These are phyloP conservation scores for Aleiodes alternator DNA, from an alignment of 2,888 invertebrate genomes.

Conservation along the genomic window DNA sequence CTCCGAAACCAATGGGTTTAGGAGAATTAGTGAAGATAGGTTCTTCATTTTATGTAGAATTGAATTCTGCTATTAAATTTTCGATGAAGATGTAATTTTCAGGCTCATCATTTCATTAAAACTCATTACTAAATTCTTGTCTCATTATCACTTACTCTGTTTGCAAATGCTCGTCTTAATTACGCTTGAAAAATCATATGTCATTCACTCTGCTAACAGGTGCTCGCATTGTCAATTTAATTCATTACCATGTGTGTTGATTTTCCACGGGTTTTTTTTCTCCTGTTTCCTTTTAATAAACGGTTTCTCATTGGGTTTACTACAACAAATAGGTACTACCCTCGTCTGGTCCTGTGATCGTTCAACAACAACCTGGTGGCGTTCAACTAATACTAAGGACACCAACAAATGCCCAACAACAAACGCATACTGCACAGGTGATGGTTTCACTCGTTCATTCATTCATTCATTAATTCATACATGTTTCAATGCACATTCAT, in stretches of 20 bases:
- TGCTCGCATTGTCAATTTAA: not conserved
- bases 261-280: slow-evolving; percentile 48
- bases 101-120: not conserved
- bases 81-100: not conserved
- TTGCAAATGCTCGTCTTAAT: not conserved
- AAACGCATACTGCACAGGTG: slow-evolving; percentile 75
- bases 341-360: slow-evolving; percentile 77
- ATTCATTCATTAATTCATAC: slow-evolving; percentile 52
- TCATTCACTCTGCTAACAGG: slow-evolving; percentile 8
- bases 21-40: no score
- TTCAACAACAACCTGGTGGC: slow-evolving; percentile 82
- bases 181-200: slow-evolving; percentile 1
- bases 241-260: not conserved
- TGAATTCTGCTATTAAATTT: no score
- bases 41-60: no score
- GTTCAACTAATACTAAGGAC: slow-evolving; percentile 84
- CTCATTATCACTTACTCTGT: not conserved
- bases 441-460: slow-evolving; percentile 70
- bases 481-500: slow-evolving; percentile 31
- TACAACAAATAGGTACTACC: slow-evolving; percentile 71
- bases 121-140: no score
- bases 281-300: slow-evolving; percentile 46
- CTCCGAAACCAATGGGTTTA: no score
- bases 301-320: slow-evolving; percentile 70
- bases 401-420: slow-evolving; percentile 77